Evolutionary conservation across 35 echinoderm and acorn worm genomes (phyloP), one percentile per base, ranked within the genome.

Genomic region (Ptychodera flava): DNA sequence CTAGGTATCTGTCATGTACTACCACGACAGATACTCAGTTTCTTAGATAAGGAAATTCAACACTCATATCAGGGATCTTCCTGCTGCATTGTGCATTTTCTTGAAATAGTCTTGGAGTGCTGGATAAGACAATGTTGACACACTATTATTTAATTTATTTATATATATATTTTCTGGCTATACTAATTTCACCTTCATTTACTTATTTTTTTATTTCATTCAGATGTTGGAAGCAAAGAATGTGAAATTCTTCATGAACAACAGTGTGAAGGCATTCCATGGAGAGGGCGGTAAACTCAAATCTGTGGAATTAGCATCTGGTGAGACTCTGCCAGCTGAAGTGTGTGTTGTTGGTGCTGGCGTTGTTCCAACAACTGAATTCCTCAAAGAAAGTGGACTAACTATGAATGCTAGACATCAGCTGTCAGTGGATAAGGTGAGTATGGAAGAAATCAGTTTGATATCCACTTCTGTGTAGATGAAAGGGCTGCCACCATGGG

Each of bases 341-440:
- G 15, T 98, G 29, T 94, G 92, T 80, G 85, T 98, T 36, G 52
- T 92, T 15, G 95, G 95, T 22, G 79, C 93, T 32, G 95, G 95
- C 1, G 95, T 98, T 32, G 87, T 75, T 32, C 95, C 95, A 28
- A 84, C 92, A 29, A 98, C 95, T 2, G 88, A 87, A 30, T 98
- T 98, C 76, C 77, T 98, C 28, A 85, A 91, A 80, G 92, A 92
- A 16, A 98, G 92, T 36, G 90, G 88, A 0, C 28, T 98, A 2
- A 80, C 32, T 28, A n/a, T 93, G 92, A 98, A 87, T 78, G 75
- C 33, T 32, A 82, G 77, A 35, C 80, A 84, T 16, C 84, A 88
- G 87, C 89, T 98, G 22, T 36, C 86, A 37, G 95, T 94, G 16
- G 90, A 98, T 64, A 98, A 92, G 92, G 95, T 98, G 78, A 79